Evolutionary conservation across 2,113 vertebrate genomes (phyloP).

Genomic region (Gobio gobio): DNA sequence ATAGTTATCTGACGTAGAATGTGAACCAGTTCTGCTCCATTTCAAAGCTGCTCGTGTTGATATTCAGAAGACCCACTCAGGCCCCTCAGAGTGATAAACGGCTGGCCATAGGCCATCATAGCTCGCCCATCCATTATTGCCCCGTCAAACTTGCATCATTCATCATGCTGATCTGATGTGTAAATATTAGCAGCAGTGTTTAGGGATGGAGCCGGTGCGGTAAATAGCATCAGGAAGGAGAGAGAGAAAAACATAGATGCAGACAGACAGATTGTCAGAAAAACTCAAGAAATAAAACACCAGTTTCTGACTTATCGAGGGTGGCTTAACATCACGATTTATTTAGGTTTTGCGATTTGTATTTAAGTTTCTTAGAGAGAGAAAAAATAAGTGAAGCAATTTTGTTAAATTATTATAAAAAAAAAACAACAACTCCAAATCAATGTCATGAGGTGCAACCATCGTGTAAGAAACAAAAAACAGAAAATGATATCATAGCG

Average conservation of each 20-base stretch:
- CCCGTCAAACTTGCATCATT: slow-evolving; percentile 49
- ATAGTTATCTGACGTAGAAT: slow-evolving; percentile 1
- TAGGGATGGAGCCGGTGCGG: slow-evolving; percentile 11
- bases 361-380: neutral
- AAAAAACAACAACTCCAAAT: neutral
- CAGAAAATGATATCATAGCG: neutral
- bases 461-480: neutral
- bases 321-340: neutral
- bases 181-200: slow-evolving; percentile 45
- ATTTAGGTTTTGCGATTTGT: neutral
- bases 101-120: slow-evolving; percentile 42
- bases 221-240: neutral
- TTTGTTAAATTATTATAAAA: neutral
- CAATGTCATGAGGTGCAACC: neutral
- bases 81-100: slow-evolving; percentile 54
- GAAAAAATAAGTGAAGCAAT: neutral
- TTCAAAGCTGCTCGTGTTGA: slow-evolving; percentile 48
- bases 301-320: neutral
- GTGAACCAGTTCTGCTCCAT: slow-evolving; percentile 41
- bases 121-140: slow-evolving; percentile 47
- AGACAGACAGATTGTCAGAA: neutral
- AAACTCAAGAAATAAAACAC: neutral
- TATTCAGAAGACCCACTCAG: slow-evolving; percentile 37
- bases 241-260: slow-evolving; percentile 6
- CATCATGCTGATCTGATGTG: slow-evolving; percentile 51